Base-by-base conservation (phyloP, 2,888 invertebrate species). In the Noctuana brunneofusca region DNA sequence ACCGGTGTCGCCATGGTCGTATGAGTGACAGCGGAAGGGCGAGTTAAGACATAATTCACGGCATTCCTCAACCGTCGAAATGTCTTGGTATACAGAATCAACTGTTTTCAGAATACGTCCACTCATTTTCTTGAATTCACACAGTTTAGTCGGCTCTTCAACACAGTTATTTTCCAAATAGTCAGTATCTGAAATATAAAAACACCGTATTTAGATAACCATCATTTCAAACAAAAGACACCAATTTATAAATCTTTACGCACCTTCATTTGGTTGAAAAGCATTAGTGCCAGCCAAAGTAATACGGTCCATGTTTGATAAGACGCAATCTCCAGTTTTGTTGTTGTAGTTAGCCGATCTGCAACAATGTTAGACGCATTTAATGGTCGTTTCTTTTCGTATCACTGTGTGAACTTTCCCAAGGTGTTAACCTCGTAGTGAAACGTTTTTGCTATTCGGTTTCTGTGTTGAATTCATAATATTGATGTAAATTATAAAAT, bases 151-250 rank as follows among this genome's bases (percentile, higher is more conserved):
- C n/a, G 97, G 97, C 79, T 98, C 97, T 76, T 97, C 97, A 35
- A 97, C 97, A 85, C 97, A 97, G 84, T 97, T 97, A 87, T 97
- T 97, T 86, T 97, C 97, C 89, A 97, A 93, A 87, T 97, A 97
- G 80, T 97, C 97, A 76, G 93, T 89, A 68, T 92, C 92, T 92
- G 71, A 41, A 78, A 72, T 9, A 30, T 68, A 53, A 54, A 52
- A 57, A 66, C 9, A 69, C 66, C 68, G 65, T 55, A 58, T 60
- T 50, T 52, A 46, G 38, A 59, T 53, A 50, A 48, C 16, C 16
- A 53, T 48, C 50, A 24, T 55, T 41, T 24, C 14, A 38, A 41
- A 14, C 43, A 32, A 27, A 60, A 20, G 24, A 18, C 49, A 59
- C 41, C n/a, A 32, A 11, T 32, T 56, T 54, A 24, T n/a, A 63